These are phyloP conservation scores for Mamestra brassicae DNA, from an alignment of 2,888 invertebrate species.

Conservation along the genomic window DNA sequence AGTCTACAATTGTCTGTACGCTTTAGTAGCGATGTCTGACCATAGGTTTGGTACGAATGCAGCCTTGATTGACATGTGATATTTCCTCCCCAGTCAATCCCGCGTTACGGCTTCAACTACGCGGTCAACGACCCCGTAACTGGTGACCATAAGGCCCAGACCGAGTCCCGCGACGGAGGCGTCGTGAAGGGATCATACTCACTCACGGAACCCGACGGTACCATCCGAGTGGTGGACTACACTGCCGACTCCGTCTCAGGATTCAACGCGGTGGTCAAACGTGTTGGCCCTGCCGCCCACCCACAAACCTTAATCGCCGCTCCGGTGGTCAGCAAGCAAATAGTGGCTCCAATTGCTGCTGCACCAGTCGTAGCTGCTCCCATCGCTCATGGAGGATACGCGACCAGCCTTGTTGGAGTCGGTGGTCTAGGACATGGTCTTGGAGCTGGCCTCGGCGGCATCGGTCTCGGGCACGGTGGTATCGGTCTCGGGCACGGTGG, in stretches of 20 bases:
- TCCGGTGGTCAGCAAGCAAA: conserved; percentile 61
- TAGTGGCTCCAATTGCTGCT: conserved; percentile 42
- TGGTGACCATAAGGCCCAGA: conserved; percentile 87
- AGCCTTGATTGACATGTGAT: background rate
- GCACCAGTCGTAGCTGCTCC: conserved; percentile 56
- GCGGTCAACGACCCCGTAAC: conserved; percentile 87
- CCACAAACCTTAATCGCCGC: conserved; percentile 73
- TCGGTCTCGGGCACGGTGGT: conserved; percentile 36
- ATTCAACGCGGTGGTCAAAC: conserved; percentile 88
- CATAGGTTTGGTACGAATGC: background rate
- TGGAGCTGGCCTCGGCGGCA: conserved; percentile 35
- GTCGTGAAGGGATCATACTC: conserved; percentile 87
- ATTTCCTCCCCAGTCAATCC: conserved; percentile 77
- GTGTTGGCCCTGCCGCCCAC: conserved; percentile 82
- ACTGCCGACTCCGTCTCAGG: conserved; percentile 83
- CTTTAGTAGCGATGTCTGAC: background rate
- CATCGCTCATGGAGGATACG: conserved; percentile 57
- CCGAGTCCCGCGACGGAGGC: conserved; percentile 85
- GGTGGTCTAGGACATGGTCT: conserved; percentile 57
- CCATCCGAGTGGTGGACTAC: conserved; percentile 86
- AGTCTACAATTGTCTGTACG: background rate
- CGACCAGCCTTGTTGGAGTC: conserved; percentile 60
- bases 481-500: conserved; percentile 47
- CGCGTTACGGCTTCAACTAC: conserved; percentile 88
- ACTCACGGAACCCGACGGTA: conserved; percentile 86